These are phyloP conservation scores for Hypanus sabinus DNA, from an alignment of 2,113 vertebrate genomes.

Conservation along the genomic window DNA sequence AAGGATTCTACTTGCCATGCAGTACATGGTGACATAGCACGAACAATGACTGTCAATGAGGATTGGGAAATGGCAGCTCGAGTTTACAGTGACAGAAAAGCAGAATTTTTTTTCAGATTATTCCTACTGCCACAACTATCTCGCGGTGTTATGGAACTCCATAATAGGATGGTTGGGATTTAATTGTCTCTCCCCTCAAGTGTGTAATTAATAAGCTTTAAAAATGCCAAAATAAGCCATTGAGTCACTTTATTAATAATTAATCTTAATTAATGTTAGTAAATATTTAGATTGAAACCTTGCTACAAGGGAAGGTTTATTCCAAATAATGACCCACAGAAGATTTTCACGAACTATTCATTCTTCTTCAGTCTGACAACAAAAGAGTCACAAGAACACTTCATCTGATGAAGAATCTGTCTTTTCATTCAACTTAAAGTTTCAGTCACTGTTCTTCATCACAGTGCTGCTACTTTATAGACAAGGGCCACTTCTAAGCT, in stretches of 20 bases:
- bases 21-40: background rate
- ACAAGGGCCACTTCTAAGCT: background rate
- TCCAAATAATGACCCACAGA: background rate
- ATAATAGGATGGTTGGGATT: background rate
- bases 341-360: background rate
- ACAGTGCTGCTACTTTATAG: background rate
- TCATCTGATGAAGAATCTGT: background rate
- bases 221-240: background rate
- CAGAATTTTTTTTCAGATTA: background rate
- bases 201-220: background rate
- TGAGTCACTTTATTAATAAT: background rate
- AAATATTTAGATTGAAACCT: background rate
- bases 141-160: background rate
- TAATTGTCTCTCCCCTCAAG: background rate
- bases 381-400: background rate
- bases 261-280: slow-evolving; percentile 26
- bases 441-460: background rate
- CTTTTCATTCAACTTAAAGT: background rate
- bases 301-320: background rate
- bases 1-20: background rate
- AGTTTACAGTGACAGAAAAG: background rate
- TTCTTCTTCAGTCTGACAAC: background rate
- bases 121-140: background rate
- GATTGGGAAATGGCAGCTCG: background rate
- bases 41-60: background rate